These are phyloP conservation scores for Naso thynnoides DNA, from an alignment of 2,797 vertebrate genomes.

Conservation along the genomic window DNA sequence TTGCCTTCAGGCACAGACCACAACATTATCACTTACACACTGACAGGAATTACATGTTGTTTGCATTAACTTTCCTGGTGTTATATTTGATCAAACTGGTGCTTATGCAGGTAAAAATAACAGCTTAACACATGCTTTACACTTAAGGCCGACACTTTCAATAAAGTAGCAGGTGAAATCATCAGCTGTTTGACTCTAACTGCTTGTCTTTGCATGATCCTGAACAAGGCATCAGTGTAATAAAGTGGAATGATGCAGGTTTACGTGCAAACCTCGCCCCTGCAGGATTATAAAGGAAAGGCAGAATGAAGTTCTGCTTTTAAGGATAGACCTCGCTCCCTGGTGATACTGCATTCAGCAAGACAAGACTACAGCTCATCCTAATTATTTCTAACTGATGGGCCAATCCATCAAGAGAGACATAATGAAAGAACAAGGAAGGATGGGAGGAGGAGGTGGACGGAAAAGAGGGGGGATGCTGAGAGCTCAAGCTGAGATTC, in stretches of 20 bases:
- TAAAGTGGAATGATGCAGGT: constrained; percentile 55
- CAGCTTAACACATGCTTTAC: background rate
- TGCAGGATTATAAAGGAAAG: constrained; percentile 63
- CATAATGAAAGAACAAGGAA: constrained; percentile 56
- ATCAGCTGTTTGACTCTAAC: constrained; percentile 19
- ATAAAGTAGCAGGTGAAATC: constrained; percentile 24
- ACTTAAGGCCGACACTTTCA: background rate
- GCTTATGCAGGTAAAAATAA: background rate
- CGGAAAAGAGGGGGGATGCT: constrained; percentile 30
- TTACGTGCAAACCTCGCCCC: constrained; percentile 10
- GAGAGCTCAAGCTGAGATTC: constrained; percentile 50
- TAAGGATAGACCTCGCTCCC: constrained; percentile 72
- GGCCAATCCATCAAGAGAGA: constrained; percentile 83
- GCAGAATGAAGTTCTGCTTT: constrained; percentile 69
- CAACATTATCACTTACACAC: constrained; percentile 13
- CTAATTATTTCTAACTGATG: constrained; percentile 87
- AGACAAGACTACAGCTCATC: constrained; percentile 80
- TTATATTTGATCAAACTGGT: constrained; percentile 16
- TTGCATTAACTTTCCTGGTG: background rate
- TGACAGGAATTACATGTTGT: constrained; percentile 20
- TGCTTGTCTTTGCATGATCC: constrained; percentile 45
- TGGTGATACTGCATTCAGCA: constrained; percentile 74
- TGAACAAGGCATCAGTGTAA: constrained; percentile 10
- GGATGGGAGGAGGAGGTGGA: constrained; percentile 22
- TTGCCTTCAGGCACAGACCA: constrained; percentile 20